Conservation (phyloP, 2,113 vertebrate genomes). For the Urocitellus parryii region DNA sequence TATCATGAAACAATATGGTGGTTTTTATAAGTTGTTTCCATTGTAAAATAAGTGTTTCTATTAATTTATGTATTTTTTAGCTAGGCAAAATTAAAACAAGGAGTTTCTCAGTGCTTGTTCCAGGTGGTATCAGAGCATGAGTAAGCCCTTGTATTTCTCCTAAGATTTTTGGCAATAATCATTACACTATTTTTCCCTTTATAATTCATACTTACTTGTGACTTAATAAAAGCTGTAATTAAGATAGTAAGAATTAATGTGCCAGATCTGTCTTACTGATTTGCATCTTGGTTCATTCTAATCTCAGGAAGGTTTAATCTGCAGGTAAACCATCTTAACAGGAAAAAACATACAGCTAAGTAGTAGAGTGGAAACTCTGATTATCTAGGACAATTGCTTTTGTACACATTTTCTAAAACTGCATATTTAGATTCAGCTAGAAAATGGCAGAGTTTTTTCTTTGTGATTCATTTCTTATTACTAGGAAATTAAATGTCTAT, state of each 20-base stretch:
- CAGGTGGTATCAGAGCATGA: neutral
- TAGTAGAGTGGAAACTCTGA: neutral
- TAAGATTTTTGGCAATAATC: neutral
- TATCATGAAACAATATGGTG: neutral
- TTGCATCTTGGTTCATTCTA: neutral
- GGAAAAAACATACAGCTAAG: neutral
- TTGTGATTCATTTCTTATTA: constrained; percentile 17
- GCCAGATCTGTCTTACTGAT: neutral
- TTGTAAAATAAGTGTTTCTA: neutral
- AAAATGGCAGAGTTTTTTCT: neutral
- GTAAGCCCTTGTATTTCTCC: neutral
- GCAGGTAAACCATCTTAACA: neutral
- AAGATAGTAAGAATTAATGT: neutral
- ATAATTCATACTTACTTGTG: neutral
- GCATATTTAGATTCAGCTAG: neutral
- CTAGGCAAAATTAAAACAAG: neutral
- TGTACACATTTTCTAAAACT: constrained; percentile 15
- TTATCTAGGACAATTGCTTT: constrained; percentile 3
- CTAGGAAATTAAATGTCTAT: neutral
- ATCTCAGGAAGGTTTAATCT: neutral
- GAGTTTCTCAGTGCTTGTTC: neutral
- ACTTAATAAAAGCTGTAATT: neutral
- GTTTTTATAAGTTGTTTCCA: neutral
- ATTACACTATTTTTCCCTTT: neutral
- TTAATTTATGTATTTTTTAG: neutral